Evolutionary conservation across 2,113 vertebrate species (phyloP), one percentile per base, ranked within the genome.

Genomic region (Excalfactoria chinensis): DNA sequence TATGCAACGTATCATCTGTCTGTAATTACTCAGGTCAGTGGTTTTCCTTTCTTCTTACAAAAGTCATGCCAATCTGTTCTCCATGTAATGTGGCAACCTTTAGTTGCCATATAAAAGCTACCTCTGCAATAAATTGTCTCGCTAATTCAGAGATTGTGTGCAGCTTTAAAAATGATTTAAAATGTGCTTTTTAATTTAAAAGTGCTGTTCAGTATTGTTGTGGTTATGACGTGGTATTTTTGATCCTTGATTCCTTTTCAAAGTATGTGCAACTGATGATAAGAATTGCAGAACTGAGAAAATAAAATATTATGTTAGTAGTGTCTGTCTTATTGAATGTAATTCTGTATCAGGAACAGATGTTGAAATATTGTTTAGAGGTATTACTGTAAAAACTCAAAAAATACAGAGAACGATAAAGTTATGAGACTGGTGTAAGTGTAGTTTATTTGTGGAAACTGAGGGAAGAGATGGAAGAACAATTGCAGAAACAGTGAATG

Each of bases 21-120:
- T 98, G 98, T 90, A 97, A 96, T 94, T 94, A 92, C 56, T 97
- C 98, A 97, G 97, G 98, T 98, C 87, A 96, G 93, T 93, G 35
- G 6, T 40, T 84, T 94, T 91, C 12, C 37, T 75, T 71, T 91
- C 25, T 41, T 20, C 7, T 32, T 32, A 43, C 3, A 7, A 78
- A 87, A 75, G 32, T 4, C 8, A 25, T 34, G 20, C 20, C 5
- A 40, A 72, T 6, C 7, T 83, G 32, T 92, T 95, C 85, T 86
- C 51, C 58, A 64, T 87, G 16, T 71, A 77, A 71, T 22, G 18
- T 75, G 32, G 9, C 16, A 58, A 8, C 17, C 4, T 73, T 26
- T 51, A 70, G 5, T 64, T 86, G 15, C 48, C n/a, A 6, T 48
- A 30, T 70, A 20, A 73, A 76, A 35, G 21, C 51, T 53, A 74